Conservation (phyloP, 2,888 invertebrate genomes). For the Listrodromus nycthemerus region DNA sequence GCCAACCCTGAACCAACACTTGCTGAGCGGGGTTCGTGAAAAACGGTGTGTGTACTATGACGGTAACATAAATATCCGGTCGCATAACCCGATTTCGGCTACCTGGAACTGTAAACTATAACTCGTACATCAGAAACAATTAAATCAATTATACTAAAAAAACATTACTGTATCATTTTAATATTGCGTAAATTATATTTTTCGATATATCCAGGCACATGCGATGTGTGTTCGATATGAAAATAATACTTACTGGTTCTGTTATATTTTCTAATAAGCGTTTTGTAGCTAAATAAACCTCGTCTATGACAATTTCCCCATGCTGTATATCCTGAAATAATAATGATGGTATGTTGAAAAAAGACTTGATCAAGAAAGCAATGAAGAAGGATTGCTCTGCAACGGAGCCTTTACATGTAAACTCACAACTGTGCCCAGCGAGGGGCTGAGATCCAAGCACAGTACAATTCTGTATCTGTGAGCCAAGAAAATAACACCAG, state of each 20-base stretch:
- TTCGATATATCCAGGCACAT: background rate
- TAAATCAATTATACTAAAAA: background rate
- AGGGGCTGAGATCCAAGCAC: slow-evolving; percentile 92
- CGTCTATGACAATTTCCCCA: slow-evolving; percentile 88
- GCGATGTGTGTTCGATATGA: too few species aligned
- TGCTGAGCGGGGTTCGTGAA: slow-evolving; percentile 90
- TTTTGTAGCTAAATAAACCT: slow-evolving; percentile 86
- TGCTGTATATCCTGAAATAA: slow-evolving; percentile 86
- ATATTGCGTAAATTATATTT: background rate
- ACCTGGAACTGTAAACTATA: slow-evolving; percentile 89
- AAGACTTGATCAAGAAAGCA: background rate
- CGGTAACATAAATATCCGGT: slow-evolving; percentile 90
- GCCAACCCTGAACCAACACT: slow-evolving; percentile 90
- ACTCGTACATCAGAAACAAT: slow-evolving; percentile 51
- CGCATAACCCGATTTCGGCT: slow-evolving; percentile 86
- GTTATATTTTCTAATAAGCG: slow-evolving; percentile 86
- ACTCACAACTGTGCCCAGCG: slow-evolving; percentile 89
- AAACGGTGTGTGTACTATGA: slow-evolving; percentile 92
- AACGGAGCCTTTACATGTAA: background rate
- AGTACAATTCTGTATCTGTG: slow-evolving; percentile 90
- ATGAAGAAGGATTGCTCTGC: background rate
- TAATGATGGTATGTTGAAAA: background rate
- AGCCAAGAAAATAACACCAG: slow-evolving; percentile 89
- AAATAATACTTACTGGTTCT: slow-evolving; percentile 85
- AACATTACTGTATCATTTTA: background rate